A percentile compares a stretch with the other conserved stretches of the same genome.
Evolutionary conservation across 1,140 invertebrate genomes (phyloP).

Genomic region (Phthorimaea operculella): DNA sequence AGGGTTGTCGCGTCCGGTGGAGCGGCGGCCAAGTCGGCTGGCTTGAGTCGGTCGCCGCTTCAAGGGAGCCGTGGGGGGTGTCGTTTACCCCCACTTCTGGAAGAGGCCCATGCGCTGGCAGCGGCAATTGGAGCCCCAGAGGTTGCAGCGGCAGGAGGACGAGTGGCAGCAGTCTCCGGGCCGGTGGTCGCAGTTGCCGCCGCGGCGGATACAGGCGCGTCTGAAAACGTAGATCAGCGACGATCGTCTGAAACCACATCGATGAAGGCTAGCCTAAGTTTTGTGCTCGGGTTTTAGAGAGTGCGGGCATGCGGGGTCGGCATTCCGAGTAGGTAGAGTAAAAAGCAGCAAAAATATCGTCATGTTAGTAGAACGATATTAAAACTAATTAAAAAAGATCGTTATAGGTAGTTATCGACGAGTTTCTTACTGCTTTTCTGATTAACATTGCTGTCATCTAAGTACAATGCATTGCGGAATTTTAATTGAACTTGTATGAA

Average conservation of each 20-base stretch:
- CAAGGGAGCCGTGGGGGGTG: slow-evolving; percentile 19
- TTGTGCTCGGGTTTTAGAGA: slow-evolving; percentile 21
- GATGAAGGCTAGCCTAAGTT: slow-evolving; percentile 59
- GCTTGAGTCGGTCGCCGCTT: slow-evolving; percentile 39
- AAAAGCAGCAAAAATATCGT: too few species aligned
- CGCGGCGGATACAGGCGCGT: slow-evolving; percentile 82
- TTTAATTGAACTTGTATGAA: too few species aligned
- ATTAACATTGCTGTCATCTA: too few species aligned
- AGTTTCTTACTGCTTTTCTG: too few species aligned
- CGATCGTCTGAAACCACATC: slow-evolving; percentile 80
- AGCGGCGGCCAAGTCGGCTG: slow-evolving; percentile 43
- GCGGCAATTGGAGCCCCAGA: slow-evolving; percentile 91
- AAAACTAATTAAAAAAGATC: too few species aligned
- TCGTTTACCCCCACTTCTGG: slow-evolving; percentile 85
- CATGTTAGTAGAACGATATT: too few species aligned
- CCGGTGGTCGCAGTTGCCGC: slow-evolving; percentile 85
- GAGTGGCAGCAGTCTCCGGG: slow-evolving; percentile 88
- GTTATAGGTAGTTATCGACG: too few species aligned
- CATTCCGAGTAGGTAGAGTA: too few species aligned
- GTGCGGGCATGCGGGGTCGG: slow-evolving; percentile 4
- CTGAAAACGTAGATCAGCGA: slow-evolving; percentile 89
- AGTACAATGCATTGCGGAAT: too few species aligned
- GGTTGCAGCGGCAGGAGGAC: slow-evolving; percentile 87
- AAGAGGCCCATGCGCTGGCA: slow-evolving; percentile 91
- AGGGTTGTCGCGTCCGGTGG: slow-evolving; percentile 41